Percentiles rank a stretch among this genome's conserved stretches.
These are phyloP conservation scores for Linnaemya tessellans DNA, from an alignment of 2,888 invertebrate species.

Conservation along the genomic window DNA sequence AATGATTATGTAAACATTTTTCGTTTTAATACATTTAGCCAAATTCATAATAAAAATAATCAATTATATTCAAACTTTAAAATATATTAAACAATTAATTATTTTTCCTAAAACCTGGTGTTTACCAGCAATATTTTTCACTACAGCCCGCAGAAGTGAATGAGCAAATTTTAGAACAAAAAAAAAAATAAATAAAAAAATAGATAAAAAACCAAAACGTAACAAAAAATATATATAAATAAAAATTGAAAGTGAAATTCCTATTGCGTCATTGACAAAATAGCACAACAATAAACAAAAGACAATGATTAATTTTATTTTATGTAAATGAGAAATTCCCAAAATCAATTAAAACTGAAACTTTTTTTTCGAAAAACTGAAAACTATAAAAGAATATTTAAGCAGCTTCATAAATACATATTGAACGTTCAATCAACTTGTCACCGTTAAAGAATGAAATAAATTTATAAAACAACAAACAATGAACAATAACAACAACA, in stretches of 20 bases:
- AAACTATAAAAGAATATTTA: slow-evolving; percentile 37
- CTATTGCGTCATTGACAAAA: slow-evolving; percentile 48
- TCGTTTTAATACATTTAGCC: slow-evolving; percentile 5
- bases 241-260: slow-evolving; percentile 57
- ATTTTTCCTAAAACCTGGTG: not conserved
- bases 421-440: slow-evolving; percentile 44
- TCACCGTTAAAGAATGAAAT: slow-evolving; percentile 28
- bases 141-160: not conserved
- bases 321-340: slow-evolving; percentile 1
- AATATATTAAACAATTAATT: not conserved
- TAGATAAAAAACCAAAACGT: slow-evolving; percentile 13
- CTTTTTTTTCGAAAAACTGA: not conserved
- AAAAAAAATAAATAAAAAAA: not conserved
- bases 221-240: not conserved
- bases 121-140: not conserved
- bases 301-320: not conserved
- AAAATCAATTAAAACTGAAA: slow-evolving; percentile 1
- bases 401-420: slow-evolving; percentile 5
- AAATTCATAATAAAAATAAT: slow-evolving; percentile 23
- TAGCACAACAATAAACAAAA: slow-evolving; percentile 6
- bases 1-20: not conserved
- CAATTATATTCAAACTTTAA: slow-evolving; percentile 22
- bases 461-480: not conserved
- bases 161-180: slow-evolving; percentile 28
- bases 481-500: not conserved